Base-by-base conservation (phyloP, 2,797 vertebrate genomes). In the Muscicapa comitata region DNA sequence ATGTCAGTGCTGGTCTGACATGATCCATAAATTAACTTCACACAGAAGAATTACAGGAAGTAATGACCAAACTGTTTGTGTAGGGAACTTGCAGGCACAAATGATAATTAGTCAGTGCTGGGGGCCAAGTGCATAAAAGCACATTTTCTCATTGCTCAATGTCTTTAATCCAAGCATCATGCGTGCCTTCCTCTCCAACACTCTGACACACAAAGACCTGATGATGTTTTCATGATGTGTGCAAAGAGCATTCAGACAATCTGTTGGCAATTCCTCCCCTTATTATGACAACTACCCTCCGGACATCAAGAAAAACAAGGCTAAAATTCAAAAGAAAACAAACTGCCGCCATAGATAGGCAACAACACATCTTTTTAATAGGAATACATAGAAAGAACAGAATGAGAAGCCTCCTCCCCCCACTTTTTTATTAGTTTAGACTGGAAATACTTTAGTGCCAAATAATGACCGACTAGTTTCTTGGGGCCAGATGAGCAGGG, bases 171-270 rank as follows among this genome's bases (percentile, higher is more conserved):
- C 85, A 81, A 91, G 82, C 76, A 96, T 79, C 74, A 90, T 76
- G 91, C 84, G 91, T 81, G 91, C 59, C 71, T 94, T 93, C 66
- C 78, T 19, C 70, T 95, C 57, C 79, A 48, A 88, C 65, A 72
- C 43, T 48, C 35, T 59, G 91, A 93, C 95, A 93, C 82, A 91
- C 80, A 93, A 96, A 95, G 93, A 93, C 76, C 73, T 92, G 93
- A 86, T 81, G 90, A 92, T 86, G 82, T 93, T 94, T 96, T 95
- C 91, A 94, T 88, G 82, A 88, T 94, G 94, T 84, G 78, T 80
- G 76, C 42, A 31, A 95, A 88, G 86, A 88, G 70, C 65, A 76
- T 54, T 96, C 82, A 70, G 94, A 94, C 81, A 96, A 94, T 92
- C 82, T 91, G 76, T 17, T 94, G 93, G 91, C 89, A 94, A 75